Evolutionary conservation across 2,113 vertebrate genomes (phyloP).

Genomic region (Anguilla rostrata): DNA sequence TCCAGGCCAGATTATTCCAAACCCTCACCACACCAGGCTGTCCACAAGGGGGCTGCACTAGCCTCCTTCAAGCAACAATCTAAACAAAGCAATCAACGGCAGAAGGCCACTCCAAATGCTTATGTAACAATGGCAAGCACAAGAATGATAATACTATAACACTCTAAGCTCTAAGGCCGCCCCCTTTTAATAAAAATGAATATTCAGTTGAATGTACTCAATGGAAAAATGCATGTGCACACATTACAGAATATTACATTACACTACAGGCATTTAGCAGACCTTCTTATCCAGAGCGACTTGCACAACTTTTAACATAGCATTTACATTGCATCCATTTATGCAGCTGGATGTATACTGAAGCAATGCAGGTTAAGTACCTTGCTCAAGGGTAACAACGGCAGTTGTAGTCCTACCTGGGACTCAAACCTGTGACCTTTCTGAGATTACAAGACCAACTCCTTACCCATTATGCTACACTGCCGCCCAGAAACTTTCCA

Average conservation of each 20-base stretch:
- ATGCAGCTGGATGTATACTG: too few relatives aligned
- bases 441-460: too few relatives aligned
- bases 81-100: background rate
- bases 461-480: too few relatives aligned
- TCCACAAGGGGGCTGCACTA: background rate
- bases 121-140: constrained; percentile 12
- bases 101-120: constrained; percentile 1
- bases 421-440: too few relatives aligned
- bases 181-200: background rate
- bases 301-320: too few relatives aligned
- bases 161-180: background rate
- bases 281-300: too few relatives aligned
- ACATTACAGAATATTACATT: background rate
- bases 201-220: background rate
- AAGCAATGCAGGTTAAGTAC: too few relatives aligned
- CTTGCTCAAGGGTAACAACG: too few relatives aligned
- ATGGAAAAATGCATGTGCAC: background rate
- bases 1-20: background rate
- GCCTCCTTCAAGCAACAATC: constrained; percentile 5
- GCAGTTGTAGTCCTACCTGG: too few relatives aligned
- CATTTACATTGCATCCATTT: too few relatives aligned
- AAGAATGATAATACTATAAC: background rate
- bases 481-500: background rate
- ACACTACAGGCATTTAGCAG: too few relatives aligned
- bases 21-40: background rate